Conservation (phyloP, 2,888 invertebrate genomes). For the Sphecodes monilicornis region DNA sequence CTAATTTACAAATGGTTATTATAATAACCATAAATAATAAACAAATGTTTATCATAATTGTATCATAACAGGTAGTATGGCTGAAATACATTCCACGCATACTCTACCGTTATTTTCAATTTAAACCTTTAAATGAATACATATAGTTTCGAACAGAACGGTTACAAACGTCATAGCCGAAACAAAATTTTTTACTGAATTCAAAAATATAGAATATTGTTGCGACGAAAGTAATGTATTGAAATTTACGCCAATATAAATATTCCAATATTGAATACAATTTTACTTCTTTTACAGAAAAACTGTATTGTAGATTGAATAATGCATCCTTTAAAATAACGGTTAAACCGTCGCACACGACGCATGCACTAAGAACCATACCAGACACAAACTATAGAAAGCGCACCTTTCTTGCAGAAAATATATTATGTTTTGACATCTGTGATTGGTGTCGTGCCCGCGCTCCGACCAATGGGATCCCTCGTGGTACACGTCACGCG, state of each 20-base stretch:
- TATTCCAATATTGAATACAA: neutral
- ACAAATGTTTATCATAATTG: too few species aligned
- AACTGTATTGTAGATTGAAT: neutral
- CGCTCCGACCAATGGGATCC: constrained; percentile 25
- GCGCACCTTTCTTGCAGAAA: neutral
- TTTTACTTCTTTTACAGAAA: neutral
- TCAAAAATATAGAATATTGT: neutral
- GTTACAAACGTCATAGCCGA: neutral
- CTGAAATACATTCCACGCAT: neutral
- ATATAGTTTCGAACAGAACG: neutral
- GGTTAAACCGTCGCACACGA: neutral
- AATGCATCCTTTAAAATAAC: neutral
- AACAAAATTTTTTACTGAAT: neutral
- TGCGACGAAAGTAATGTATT: neutral
- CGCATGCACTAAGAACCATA: constrained; percentile 16
- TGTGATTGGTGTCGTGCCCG: neutral
- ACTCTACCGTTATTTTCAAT: neutral
- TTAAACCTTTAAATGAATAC: neutral
- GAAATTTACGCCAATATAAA: neutral
- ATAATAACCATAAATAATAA: too few species aligned
- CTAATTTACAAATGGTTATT: neutral
- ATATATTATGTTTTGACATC: neutral
- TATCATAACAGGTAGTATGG: neutral
- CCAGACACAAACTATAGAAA: neutral
- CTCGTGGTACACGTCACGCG: constrained; percentile 33